Conservation (phyloP, 23 tunicate genomes). For the Halocynthia roretzi region DNA sequence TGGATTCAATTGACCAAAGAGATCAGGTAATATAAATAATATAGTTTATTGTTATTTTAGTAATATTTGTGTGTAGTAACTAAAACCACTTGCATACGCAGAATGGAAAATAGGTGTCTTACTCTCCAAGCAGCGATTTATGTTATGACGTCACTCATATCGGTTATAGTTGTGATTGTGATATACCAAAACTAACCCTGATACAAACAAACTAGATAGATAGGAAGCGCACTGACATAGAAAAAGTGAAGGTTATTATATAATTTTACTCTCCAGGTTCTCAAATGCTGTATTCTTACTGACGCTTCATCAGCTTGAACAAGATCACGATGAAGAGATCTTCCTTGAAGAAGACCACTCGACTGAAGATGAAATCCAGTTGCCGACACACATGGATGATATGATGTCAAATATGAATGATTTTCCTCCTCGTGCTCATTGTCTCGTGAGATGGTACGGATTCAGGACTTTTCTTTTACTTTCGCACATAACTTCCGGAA, state of each 20-base stretch:
- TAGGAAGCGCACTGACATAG: too few species aligned
- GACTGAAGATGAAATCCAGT: conserved; percentile 35
- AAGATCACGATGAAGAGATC: conserved; percentile 43
- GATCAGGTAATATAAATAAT: conserved; percentile 4
- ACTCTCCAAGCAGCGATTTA: too few species aligned
- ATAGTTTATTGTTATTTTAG: too few species aligned
- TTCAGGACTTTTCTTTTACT: conserved; percentile 67
- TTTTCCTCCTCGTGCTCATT: conserved; percentile 97
- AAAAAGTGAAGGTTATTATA: not conserved
- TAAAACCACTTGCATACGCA: too few species aligned
- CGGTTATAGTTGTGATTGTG: too few species aligned
- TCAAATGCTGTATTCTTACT: conserved; percentile 55
- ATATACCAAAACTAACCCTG: too few species aligned
- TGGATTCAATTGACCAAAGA: conserved; percentile 50
- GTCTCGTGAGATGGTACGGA: conserved; percentile 85
- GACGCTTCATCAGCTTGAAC: conserved; percentile 51
- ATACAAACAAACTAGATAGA: too few species aligned
- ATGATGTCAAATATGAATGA: conserved; percentile 76
- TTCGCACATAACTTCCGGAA: conserved; percentile 16
- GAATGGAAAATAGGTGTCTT: too few species aligned
- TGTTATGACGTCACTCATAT: too few species aligned
- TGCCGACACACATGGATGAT: conserved; percentile 65
- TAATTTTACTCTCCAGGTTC: conserved; percentile 31
- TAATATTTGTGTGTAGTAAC: too few species aligned
- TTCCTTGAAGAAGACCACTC: conserved; percentile 18